Evolutionary conservation across 2,888 invertebrate species (phyloP).

Genomic region (Litoditis marina): DNA sequence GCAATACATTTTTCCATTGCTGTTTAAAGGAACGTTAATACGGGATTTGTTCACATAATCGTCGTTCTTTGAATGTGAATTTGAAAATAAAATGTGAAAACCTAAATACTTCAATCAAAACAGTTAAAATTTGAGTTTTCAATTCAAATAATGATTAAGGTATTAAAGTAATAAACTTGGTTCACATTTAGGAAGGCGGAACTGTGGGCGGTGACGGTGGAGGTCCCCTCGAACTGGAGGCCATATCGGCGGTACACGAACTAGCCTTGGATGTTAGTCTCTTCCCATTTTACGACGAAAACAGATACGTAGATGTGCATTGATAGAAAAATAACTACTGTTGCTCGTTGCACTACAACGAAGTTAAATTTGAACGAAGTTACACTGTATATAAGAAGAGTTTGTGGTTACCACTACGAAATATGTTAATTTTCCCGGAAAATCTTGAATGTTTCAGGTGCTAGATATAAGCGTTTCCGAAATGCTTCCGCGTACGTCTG

Average conservation of each 20-base stretch:
- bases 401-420: no score
- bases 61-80: no score
- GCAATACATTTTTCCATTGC: no score
- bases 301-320: background rate
- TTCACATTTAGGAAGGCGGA: conserved; percentile 34
- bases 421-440: conserved; percentile 6
- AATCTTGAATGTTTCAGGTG: conserved; percentile 59
- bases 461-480: conserved; percentile 70
- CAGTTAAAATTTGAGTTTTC: no score
- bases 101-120: no score
- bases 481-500: conserved; percentile 68
- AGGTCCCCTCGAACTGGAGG: conserved; percentile 66
- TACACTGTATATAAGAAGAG: no score
- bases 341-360: background rate
- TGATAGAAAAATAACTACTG: background rate
- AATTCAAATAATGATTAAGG: background rate
- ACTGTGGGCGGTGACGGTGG: conserved; percentile 26
- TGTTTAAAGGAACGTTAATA: no score
- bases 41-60: no score
- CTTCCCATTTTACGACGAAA: no score
- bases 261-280: conserved; percentile 70
- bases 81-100: no score
- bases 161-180: background rate
- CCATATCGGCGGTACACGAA: conserved; percentile 76
- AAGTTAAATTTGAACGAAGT: background rate